These are phyloP conservation scores for Cephus nigrinus DNA, from an alignment of 2,888 invertebrate genomes.

Conservation along the genomic window DNA sequence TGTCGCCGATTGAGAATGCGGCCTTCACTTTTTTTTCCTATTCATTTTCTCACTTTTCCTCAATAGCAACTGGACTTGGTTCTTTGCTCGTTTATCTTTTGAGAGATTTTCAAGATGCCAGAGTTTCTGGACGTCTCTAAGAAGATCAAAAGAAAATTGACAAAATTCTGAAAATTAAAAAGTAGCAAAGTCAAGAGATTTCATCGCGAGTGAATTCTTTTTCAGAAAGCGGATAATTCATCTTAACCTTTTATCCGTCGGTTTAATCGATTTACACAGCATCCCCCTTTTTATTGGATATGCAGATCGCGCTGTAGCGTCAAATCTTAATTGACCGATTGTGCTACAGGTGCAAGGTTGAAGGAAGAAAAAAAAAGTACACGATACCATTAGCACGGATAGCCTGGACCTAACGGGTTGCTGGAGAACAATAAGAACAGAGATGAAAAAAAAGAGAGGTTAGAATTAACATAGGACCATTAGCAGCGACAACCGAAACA, in stretches of 20 bases:
- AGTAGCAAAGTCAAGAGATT: neutral
- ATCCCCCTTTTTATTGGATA: neutral
- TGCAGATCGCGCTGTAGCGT: neutral
- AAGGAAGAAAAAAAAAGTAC: neutral
- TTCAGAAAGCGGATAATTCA: neutral
- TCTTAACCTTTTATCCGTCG: neutral
- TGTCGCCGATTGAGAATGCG: neutral
- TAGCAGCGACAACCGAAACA: neutral
- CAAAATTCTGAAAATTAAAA: neutral
- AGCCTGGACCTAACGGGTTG: neutral
- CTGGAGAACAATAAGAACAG: neutral
- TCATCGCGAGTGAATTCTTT: neutral
- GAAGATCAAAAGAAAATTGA: neutral
- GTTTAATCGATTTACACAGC: neutral
- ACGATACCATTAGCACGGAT: neutral
- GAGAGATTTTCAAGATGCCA: neutral
- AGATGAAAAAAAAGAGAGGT: neutral
- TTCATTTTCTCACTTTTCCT: too few relatives aligned
- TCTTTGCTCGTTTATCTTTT: neutral
- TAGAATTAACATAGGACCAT: neutral
- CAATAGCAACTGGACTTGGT: neutral
- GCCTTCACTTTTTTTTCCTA: too few relatives aligned
- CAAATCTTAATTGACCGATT: neutral
- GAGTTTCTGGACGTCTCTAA: neutral
- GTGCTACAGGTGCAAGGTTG: neutral